These are phyloP conservation scores for Oncorhynchus mykiss DNA, from an alignment of 2,113 vertebrate species.

Conservation along the genomic window DNA sequence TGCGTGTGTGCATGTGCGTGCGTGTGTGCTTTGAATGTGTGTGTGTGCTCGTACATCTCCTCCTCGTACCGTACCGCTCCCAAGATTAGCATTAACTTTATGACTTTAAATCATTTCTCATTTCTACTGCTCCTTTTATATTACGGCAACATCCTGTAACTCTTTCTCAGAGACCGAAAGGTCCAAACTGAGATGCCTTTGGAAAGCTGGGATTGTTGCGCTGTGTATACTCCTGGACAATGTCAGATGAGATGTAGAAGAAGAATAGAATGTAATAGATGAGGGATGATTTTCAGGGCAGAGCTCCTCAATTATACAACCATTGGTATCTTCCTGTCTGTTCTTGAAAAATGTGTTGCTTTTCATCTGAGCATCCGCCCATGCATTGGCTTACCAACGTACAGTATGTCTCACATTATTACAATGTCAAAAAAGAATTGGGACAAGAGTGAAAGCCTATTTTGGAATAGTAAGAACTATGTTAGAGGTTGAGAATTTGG, in stretches of 20 bases:
- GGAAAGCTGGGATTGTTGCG: background rate
- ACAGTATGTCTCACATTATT: background rate
- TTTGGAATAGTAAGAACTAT: background rate
- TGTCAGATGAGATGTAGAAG: background rate
- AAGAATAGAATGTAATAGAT: background rate
- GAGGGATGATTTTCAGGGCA: background rate
- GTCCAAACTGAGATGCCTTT: background rate
- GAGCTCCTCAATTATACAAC: background rate
- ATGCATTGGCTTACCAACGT: no score
- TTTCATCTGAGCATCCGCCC: no score
- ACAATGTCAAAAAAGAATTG: background rate
- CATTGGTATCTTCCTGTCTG: background rate
- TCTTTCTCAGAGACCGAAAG: background rate
- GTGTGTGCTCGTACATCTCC: no score
- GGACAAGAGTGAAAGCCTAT: background rate
- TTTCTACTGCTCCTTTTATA: no score
- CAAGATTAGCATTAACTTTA: constrained; percentile 51
- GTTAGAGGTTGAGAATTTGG: background rate
- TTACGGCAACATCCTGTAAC: constrained; percentile 4
- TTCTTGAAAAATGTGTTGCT: background rate
- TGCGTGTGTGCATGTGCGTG: background rate
- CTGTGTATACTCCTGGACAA: background rate
- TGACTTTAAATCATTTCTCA: constrained; percentile 41
- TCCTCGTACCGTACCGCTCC: background rate
- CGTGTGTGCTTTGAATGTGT: no score